Evolutionary conservation across 2,888 invertebrate genomes (phyloP), one percentile per base, ranked within the genome.

Genomic region (Ormyrus rosae): DNA sequence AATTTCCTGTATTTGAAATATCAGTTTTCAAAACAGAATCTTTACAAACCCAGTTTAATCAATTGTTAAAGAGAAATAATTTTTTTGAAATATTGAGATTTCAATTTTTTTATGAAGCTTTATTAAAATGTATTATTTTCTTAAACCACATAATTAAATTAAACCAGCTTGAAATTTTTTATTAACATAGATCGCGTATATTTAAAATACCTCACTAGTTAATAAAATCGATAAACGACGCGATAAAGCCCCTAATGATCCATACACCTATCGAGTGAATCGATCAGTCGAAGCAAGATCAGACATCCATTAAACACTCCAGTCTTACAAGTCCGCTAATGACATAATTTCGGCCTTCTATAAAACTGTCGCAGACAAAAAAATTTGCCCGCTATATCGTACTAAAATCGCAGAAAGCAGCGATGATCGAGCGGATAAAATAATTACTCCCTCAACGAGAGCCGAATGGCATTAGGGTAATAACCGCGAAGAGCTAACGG

Each of bases 151-250:
- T 34, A 34, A 34, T 34, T 34, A 34, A 34, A 34, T 34, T 34
- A 34, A 34, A 34, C 34, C 34, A 34, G 34, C 34, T 34, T 34
- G 53, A 9, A 53, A 7, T 53, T 53, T 9, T 53, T 53, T 19
- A 46, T 46, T 45, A 63, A 63, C 48, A 4, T 7, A 11, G 6
- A 63, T 46, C n/a, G 48, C 34, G 34, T 34, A 34, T 34, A 34
- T 3, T 34, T 34, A 34, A 75, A 51, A 58, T 51, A 13, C 45
- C 45, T n/a, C 6, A 11, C n/a, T 11, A n/a, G 2, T 0, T 9
- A 6, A 0, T 45, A 58, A 60, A 51, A 61, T 61, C 9, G 68
- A 75, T 68, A 75, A 75, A 60, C 19, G 11, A 53, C 19, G n/a
- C 19, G 74, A 74, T 65, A 56, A 51, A 19, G 10, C 55, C 51